These are phyloP conservation scores for Ypsolopha sequella DNA, from an alignment of 2,888 invertebrate species.

Conservation along the genomic window DNA sequence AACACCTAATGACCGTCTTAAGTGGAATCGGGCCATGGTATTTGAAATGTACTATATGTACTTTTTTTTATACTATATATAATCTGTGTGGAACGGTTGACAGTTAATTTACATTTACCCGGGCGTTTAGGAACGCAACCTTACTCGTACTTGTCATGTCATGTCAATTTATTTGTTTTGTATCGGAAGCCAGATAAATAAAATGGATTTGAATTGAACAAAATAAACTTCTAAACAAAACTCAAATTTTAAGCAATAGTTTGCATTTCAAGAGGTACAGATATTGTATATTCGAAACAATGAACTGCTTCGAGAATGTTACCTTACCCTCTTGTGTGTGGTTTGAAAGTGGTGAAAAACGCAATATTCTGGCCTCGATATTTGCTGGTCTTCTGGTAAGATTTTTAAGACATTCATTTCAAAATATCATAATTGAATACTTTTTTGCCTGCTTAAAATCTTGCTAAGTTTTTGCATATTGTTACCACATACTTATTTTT, in stretches of 20 bases:
- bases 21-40: too few relatives aligned
- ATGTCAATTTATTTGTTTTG: too few relatives aligned
- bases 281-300: slow-evolving; percentile 16
- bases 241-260: not conserved
- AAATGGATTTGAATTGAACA: too few relatives aligned
- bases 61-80: too few relatives aligned
- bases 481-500: not conserved
- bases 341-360: slow-evolving; percentile 86
- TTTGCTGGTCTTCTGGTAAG: slow-evolving; percentile 88
- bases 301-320: slow-evolving; percentile 81
- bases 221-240: not conserved
- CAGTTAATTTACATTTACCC: too few relatives aligned
- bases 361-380: slow-evolving; percentile 90
- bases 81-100: too few relatives aligned
- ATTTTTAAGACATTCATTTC: slow-evolving; percentile 11
- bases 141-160: too few relatives aligned
- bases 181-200: too few relatives aligned
- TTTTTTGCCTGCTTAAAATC: not conserved
- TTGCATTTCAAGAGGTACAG: not conserved
- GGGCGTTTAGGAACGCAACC: too few relatives aligned
- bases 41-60: too few relatives aligned
- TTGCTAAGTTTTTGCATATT: not conserved
- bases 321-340: slow-evolving; percentile 83
- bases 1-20: too few relatives aligned
- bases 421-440: slow-evolving; percentile 10